Percentiles rank a stretch among this genome's conserved stretches.
Conservation (phyloP, 2,113 vertebrate species). For the Enhydra lutris region DNA sequence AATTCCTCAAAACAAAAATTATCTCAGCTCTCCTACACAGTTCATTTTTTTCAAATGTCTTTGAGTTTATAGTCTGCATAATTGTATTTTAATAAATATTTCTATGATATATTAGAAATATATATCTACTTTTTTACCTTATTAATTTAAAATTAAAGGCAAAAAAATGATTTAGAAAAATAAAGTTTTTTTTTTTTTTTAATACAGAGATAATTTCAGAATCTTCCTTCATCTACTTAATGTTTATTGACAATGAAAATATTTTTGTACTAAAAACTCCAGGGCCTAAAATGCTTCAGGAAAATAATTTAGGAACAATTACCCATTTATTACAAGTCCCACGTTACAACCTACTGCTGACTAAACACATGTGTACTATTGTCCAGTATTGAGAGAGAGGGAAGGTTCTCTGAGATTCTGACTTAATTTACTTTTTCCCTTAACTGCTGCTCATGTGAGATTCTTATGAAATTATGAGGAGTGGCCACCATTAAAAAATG, state of each 20-base stretch:
- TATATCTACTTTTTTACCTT: not conserved
- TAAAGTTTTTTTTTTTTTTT: not conserved
- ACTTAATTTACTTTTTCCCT: not conserved
- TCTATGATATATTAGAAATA: not conserved
- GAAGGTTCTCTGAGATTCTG: not conserved
- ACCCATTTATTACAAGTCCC: not conserved
- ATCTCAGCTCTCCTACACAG: not conserved
- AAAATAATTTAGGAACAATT: not conserved
- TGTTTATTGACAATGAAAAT: not conserved
- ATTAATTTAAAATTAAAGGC: not conserved
- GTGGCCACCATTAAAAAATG: not conserved
- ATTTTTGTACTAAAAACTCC: not conserved
- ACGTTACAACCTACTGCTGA: not conserved
- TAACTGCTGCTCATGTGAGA: not conserved
- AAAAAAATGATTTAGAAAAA: not conserved
- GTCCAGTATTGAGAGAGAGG: not conserved
- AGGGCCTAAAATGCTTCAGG: not conserved
- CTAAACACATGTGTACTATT: not conserved
- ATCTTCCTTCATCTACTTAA: not conserved
- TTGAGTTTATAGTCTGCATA: not conserved
- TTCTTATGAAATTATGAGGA: conserved; percentile 1
- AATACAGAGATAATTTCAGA: not conserved
- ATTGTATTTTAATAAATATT: not conserved
- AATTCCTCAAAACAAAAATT: not conserved
- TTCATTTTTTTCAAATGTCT: not conserved